Evolutionary conservation across 2,113 vertebrate species (phyloP), one percentile per base, ranked within the genome.

Genomic region (Tetrax tetrax): DNA sequence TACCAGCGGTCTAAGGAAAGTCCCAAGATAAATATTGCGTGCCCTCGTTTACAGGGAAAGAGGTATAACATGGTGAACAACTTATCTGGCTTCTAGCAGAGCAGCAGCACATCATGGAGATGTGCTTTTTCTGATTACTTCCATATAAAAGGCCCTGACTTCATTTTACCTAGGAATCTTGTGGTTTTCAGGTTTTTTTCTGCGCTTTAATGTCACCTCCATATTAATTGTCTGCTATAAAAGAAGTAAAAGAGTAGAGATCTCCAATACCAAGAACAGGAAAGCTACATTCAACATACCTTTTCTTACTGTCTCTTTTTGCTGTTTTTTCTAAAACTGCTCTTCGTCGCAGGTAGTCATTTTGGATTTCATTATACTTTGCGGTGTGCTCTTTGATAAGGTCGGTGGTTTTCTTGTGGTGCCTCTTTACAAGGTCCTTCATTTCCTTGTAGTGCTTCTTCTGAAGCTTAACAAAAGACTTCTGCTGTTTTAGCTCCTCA

Each of bases 361-460:
- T 98, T 89, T 99, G 99, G 61, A 99, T 98, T 95, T 99, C 99
- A 7, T 98, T 99, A 20, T 98, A 98, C 33, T 98, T 99, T 10
- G 99, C 97, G 4, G 98, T 99, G 97, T 99, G 99, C 90, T 99
- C 99, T 96, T 99, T 99, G 95, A 99, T 99, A 74, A 99, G 98
- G 95, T 99, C 99, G 0, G 98, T 98, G 79, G 99, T 99, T 97
- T 99, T 99, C 98, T 99, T 99, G 97, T 99, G 99, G 91, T 99
- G 99, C 81, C 98, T 99, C 92, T 99, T 99, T 10, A 99, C 98
- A 90, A 99, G 98, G 87, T 99, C 99, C 97, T 99, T 99, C 98
- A 99, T 99, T 96, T 99, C 99, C 94, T 99, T 99, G 98, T 99
- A 99, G 97, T 99, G 99, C 72, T 99, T 99, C 96, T 99, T 99